Evolutionary conservation across 2,888 invertebrate species (phyloP).

Genomic region (Cephus nigrinus): DNA sequence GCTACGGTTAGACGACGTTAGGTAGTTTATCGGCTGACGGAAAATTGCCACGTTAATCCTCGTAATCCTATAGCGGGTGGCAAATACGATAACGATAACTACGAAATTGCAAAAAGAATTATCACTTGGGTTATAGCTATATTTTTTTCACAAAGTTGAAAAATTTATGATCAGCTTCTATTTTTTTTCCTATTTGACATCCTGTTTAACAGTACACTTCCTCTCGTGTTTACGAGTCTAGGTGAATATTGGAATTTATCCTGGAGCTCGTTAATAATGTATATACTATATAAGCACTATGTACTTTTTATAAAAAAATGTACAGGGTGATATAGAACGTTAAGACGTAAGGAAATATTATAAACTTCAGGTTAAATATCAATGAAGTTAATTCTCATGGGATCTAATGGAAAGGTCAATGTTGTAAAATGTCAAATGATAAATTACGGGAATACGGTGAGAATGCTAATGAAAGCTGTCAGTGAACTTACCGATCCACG

Average conservation of each 20-base stretch:
- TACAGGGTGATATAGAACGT: not conserved
- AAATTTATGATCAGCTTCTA: not conserved
- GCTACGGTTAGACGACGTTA: not conserved
- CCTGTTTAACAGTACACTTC: not conserved
- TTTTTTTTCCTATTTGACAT: not conserved
- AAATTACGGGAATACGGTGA: not conserved
- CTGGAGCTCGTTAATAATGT: not conserved
- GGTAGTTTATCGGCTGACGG: not conserved
- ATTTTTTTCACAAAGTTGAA: not conserved
- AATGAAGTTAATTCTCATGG: not conserved
- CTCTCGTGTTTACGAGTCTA: not conserved
- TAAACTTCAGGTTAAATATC: not conserved
- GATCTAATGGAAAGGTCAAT: not conserved
- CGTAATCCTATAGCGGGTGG: not conserved
- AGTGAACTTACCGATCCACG: conserved; percentile 76
- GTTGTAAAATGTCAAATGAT: not conserved
- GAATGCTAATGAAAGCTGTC: not conserved
- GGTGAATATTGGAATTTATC: not conserved
- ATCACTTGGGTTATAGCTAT: not conserved
- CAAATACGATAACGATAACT: not conserved
- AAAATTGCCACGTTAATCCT: not conserved
- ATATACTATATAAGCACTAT: not conserved
- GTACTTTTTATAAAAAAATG: not conserved
- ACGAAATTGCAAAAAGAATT: not conserved
- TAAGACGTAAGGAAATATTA: not conserved